A percentile compares a stretch with the other conserved stretches of the same genome.
phyloP scores from a whole-genome alignment of 2,797 vertebrate species.

The Anisognathus igniventris region DNA sequence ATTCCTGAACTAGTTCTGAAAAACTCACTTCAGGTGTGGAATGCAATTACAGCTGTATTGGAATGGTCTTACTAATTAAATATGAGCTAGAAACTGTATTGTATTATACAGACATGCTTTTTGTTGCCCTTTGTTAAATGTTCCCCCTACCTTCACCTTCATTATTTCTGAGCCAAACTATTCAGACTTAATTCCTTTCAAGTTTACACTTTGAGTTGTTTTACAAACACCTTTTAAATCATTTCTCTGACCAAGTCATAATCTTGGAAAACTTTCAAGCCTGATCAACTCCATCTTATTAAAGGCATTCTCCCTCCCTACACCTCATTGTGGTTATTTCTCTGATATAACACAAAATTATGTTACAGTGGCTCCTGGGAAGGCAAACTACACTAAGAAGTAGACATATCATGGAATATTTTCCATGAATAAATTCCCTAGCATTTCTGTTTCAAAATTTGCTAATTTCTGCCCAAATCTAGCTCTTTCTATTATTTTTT shows the following conservation, averaged over 20 bases:
- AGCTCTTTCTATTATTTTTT: neutral
- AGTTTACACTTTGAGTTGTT: neutral
- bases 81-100: neutral
- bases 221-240: neutral
- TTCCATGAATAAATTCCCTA: neutral
- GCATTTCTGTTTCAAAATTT: neutral
- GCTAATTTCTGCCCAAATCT: neutral
- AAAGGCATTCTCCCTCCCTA: neutral
- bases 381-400: neutral
- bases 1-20: neutral
- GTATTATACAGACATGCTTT: neutral
- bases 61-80: neutral
- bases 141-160: neutral
- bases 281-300: neutral
- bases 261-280: neutral
- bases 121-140: neutral
- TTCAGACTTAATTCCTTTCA: neutral
- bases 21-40: neutral
- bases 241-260: neutral
- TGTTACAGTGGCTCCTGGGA: neutral
- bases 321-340: neutral
- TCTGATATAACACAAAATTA: neutral
- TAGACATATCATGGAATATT: neutral
- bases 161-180: neutral
- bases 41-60: neutral